Conservation (phyloP, 1,140 invertebrate species). For the Drosophila murphyi region DNA sequence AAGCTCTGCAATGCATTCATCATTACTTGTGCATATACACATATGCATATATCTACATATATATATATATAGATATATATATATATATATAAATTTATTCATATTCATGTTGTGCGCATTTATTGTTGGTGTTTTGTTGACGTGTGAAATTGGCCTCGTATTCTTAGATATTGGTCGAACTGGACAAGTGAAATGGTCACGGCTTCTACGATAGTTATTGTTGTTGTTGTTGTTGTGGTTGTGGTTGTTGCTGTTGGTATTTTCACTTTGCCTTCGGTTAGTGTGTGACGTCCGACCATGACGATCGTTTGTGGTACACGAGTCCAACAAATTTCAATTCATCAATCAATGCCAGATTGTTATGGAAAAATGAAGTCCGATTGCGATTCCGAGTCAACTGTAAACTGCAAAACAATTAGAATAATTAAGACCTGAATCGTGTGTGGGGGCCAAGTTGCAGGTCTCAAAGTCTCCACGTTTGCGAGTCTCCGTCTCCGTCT, state of each 20-base stretch:
- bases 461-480: not conserved
- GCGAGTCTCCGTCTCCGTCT: not conserved
- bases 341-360: constrained; percentile 65
- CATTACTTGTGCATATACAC: constrained; percentile 27
- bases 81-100: constrained; percentile 43
- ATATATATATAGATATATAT: too few species aligned
- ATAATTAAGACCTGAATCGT: constrained; percentile 52
- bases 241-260: not conserved
- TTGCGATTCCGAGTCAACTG: constrained; percentile 11
- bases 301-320: constrained; percentile 29
- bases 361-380: constrained; percentile 7
- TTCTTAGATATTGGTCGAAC: constrained; percentile 30
- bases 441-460: not conserved
- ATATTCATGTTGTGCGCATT: constrained; percentile 58
- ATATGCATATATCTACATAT: too few species aligned
- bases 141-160: constrained; percentile 58
- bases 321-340: constrained; percentile 44
- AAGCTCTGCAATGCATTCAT: constrained; percentile 43
- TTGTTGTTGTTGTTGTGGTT: not conserved
- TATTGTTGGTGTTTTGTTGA: constrained; percentile 34
- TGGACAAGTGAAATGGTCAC: constrained; percentile 63
- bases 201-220: constrained; percentile 6
- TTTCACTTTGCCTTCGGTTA: constrained; percentile 41
- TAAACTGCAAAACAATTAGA: constrained; percentile 59
- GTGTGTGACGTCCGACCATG: constrained; percentile 19